Conservation (phyloP, 2,113 vertebrate species). For the Otocyon megalotis region DNA sequence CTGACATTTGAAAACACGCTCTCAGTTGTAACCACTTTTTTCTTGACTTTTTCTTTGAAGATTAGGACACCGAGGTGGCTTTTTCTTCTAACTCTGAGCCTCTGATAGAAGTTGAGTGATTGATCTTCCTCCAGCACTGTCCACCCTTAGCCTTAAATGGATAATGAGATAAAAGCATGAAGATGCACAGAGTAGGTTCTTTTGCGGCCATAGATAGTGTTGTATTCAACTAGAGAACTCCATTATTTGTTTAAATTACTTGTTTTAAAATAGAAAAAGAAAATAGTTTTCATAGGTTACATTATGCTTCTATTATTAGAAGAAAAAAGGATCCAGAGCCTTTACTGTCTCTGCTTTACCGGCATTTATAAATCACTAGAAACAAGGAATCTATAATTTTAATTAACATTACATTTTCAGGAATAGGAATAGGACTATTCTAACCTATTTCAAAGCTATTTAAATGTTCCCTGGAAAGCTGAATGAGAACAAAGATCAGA, state of each 20-base stretch:
- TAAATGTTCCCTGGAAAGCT: slow-evolving; percentile 5
- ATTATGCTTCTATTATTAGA: neutral
- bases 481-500: neutral
- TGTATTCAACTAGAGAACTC: neutral
- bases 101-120: neutral
- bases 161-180: neutral
- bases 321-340: neutral
- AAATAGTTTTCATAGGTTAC: neutral
- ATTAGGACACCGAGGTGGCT: neutral
- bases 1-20: slow-evolving; percentile 23
- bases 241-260: slow-evolving; percentile 6
- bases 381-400: slow-evolving; percentile 38
- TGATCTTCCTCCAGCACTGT: neutral
- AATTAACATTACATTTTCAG: slow-evolving; percentile 60
- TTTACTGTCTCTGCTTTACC: neutral
- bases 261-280: neutral
- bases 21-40: slow-evolving; percentile 40
- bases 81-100: slow-evolving; percentile 1
- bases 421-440: slow-evolving; percentile 5
- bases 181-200: neutral
- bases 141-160: neutral
- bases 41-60: slow-evolving; percentile 53
- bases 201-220: no score
- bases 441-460: slow-evolving; percentile 8
- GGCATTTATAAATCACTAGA: neutral